Percentiles rank a stretch among this genome's conserved stretches.
Evolutionary conservation across 2,113 vertebrate genomes (phyloP).

Genomic region (Phaethon lepturus): DNA sequence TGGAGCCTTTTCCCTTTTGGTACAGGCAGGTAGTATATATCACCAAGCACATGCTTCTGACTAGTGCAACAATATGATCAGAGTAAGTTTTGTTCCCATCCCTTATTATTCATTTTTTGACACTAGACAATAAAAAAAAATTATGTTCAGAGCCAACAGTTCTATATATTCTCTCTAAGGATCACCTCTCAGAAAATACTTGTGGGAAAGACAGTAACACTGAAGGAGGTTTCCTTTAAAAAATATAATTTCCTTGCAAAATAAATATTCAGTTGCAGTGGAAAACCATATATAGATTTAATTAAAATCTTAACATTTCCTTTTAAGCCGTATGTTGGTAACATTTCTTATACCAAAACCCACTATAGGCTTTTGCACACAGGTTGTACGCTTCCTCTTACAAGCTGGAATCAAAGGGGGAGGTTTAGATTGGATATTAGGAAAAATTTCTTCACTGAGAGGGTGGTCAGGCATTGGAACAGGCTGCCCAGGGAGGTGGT

Average conservation of each 20-base stretch:
- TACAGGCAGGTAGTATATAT: background rate
- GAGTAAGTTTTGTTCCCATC: background rate
- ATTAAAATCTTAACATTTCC: background rate
- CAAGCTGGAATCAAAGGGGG: background rate
- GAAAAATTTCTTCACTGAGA: too few relatives aligned
- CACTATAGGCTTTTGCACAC: background rate
- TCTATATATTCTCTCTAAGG: background rate
- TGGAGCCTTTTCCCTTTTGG: background rate
- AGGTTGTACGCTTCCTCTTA: background rate
- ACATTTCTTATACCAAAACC: background rate
- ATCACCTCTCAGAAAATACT: background rate
- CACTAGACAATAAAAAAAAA: background rate
- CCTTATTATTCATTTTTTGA: background rate
- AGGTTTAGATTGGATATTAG: too few relatives aligned
- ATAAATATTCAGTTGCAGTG: background rate
- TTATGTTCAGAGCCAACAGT: background rate
- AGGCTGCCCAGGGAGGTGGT: too few relatives aligned
- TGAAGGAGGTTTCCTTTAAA: background rate
- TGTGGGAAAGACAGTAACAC: background rate
- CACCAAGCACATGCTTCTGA: background rate
- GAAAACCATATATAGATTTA: background rate
- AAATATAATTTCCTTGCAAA: background rate
- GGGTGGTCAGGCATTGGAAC: too few relatives aligned
- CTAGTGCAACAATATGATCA: background rate
- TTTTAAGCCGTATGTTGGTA: background rate